Evolutionary conservation across 2,113 vertebrate species (phyloP).

Genomic region (Sylvilagus bachmani): DNA sequence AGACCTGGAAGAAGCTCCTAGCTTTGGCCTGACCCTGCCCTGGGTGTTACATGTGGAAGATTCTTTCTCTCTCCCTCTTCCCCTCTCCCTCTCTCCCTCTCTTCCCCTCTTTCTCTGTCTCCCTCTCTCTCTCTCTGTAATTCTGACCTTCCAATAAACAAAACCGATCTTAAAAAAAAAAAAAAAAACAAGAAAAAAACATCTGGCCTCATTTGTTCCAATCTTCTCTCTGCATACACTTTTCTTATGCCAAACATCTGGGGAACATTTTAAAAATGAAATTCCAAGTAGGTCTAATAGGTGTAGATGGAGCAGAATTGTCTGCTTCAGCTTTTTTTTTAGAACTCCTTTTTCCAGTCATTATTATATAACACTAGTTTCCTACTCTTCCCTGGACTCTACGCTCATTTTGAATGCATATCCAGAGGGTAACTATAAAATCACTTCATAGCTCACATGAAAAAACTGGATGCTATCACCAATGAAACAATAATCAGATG

Average conservation of each 20-base stretch:
- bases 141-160: too few relatives aligned
- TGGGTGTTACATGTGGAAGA: too few relatives aligned
- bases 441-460: neutral
- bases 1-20: too few relatives aligned
- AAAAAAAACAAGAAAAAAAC: too few relatives aligned
- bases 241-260: slow-evolving; percentile 59
- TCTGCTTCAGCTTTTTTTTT: neutral
- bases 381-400: neutral
- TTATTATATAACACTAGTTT: neutral
- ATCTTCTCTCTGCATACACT: neutral
- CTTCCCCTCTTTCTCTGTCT: too few relatives aligned
- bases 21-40: too few relatives aligned
- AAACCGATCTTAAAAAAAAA: too few relatives aligned
- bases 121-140: too few relatives aligned
- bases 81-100: too few relatives aligned
- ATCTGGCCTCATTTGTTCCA: slow-evolving; percentile 13
- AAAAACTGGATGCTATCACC: neutral
- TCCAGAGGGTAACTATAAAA: neutral
- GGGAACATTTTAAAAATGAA: slow-evolving; percentile 58
- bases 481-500: neutral
- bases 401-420: neutral
- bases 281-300: slow-evolving; percentile 8
- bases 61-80: too few relatives aligned
- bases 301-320: slow-evolving; percentile 1
- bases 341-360: slow-evolving; percentile 28